Evolutionary conservation across 2,797 vertebrate genomes (phyloP).

Genomic region (Dipus sagitta): DNA sequence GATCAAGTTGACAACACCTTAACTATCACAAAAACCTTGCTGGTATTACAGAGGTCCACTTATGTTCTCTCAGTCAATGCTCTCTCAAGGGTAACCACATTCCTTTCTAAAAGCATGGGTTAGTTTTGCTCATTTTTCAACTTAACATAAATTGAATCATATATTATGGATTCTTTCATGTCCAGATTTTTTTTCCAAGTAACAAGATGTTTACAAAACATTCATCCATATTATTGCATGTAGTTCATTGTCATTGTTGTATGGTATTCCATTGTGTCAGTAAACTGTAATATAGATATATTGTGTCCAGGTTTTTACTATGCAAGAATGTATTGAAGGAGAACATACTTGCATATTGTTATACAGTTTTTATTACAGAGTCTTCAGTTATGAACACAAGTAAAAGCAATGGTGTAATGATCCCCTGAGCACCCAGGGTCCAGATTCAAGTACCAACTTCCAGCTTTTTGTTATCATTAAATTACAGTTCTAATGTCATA

Average conservation of each 20-base stretch:
- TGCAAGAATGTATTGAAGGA: too few species aligned
- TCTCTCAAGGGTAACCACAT: background rate
- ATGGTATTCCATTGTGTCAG: background rate
- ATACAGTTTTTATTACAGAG: background rate
- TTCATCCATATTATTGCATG: background rate
- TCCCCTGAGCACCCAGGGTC: background rate
- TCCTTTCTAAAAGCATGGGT: background rate
- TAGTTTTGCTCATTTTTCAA: slow-evolving; percentile 2
- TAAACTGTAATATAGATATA: background rate
- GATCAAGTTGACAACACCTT: too few species aligned
- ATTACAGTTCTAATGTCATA: background rate
- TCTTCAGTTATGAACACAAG: background rate
- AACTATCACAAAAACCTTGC: too few species aligned
- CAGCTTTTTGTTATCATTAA: slow-evolving; percentile 3
- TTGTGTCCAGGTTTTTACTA: slow-evolving; percentile 22
- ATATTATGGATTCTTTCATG: background rate
- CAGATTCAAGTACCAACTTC: background rate
- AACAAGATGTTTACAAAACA: background rate
- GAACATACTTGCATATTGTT: background rate
- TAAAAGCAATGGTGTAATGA: background rate
- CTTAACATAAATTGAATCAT: background rate
- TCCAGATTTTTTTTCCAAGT: background rate
- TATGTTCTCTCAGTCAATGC: background rate
- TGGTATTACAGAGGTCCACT: background rate
- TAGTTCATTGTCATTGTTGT: background rate